Percentiles rank a stretch among this genome's conserved stretches.
Evolutionary conservation across 1,140 invertebrate species (phyloP).

Genomic region (Tenebrio molitor): DNA sequence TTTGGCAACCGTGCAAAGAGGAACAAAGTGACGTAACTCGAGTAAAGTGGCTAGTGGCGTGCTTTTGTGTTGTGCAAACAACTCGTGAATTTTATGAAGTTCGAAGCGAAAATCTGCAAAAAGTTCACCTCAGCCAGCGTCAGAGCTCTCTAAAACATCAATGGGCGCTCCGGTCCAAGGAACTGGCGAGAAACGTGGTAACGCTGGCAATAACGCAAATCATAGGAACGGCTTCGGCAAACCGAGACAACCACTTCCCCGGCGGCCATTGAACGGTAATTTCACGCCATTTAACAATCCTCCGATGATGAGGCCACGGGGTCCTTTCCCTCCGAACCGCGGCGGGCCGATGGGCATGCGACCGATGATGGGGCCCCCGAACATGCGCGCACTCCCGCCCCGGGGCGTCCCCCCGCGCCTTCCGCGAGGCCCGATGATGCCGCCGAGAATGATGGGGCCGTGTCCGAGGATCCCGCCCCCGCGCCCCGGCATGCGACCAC

Average conservation of each 20-base stretch:
- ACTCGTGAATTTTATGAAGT: not conserved
- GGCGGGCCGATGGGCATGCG: conserved; percentile 39
- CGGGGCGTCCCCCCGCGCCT: conserved; percentile 24
- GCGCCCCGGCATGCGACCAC: conserved; percentile 57
- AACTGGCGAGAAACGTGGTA: conserved; percentile 50
- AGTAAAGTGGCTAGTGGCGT: not conserved
- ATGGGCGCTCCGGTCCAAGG: conserved; percentile 57
- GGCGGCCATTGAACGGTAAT: conserved; percentile 50
- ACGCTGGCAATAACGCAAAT: conserved; percentile 40
- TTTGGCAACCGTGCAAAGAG: not conserved
- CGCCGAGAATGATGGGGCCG: conserved; percentile 56
- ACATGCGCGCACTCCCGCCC: conserved; percentile 21
- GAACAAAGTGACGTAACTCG: conserved; percentile 12
- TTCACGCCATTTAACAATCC: conserved; percentile 50
- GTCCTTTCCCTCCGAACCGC: conserved; percentile 1
- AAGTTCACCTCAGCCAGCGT: not conserved
- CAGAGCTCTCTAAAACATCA: not conserved
- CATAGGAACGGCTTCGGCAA: conserved; percentile 47
- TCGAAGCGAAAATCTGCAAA: not conserved
- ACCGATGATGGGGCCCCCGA: conserved; percentile 36
- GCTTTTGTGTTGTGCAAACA: conserved; percentile 24
- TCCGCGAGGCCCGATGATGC: conserved; percentile 43
- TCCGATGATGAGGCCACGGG: conserved; percentile 37
- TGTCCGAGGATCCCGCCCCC: conserved; percentile 52
- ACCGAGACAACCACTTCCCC: conserved; percentile 18